Evolutionary conservation across 2,797 vertebrate genomes (phyloP).

Genomic region (Gymnocypris eckloni): DNA sequence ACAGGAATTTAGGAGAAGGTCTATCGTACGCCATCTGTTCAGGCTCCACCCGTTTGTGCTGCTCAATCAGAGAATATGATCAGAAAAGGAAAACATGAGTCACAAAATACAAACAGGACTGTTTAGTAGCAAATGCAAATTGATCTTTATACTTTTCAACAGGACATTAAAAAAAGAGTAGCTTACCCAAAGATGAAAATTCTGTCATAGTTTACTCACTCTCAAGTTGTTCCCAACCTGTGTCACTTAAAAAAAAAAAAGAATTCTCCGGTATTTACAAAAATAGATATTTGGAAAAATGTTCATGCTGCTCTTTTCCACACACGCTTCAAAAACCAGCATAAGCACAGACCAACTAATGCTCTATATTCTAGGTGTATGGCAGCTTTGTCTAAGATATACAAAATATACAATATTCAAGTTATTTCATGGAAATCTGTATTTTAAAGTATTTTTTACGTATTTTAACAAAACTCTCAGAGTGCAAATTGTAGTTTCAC

Average conservation of each 20-base stretch:
- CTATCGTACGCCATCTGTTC: slow-evolving; percentile 88
- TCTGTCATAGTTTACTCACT: not conserved
- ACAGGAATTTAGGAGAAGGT: slow-evolving; percentile 88
- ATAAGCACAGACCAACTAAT: not conserved
- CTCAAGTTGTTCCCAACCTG: not conserved
- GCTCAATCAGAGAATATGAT: slow-evolving; percentile 42
- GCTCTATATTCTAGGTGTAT: not conserved
- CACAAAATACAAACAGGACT: slow-evolving; percentile 1
- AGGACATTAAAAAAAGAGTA: not conserved
- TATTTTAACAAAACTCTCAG: not conserved
- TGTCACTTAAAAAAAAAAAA: too few relatives aligned
- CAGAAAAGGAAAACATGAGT: not conserved
- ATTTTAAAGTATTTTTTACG: not conserved
- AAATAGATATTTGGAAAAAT: not conserved
- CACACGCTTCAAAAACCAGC: not conserved
- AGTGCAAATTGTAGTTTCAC: not conserved
- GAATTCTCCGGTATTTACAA: not conserved
- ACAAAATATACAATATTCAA: not conserved
- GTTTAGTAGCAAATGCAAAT: not conserved
- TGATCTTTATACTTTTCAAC: not conserved
- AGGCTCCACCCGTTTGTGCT: slow-evolving; percentile 87
- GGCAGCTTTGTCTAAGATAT: not conserved
- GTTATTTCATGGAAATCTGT: not conserved
- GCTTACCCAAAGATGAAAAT: not conserved
- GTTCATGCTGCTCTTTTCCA: slow-evolving; percentile 11